Evolutionary conservation across 2,113 vertebrate genomes (phyloP).

Genomic region (Corythaixoides concolor): DNA sequence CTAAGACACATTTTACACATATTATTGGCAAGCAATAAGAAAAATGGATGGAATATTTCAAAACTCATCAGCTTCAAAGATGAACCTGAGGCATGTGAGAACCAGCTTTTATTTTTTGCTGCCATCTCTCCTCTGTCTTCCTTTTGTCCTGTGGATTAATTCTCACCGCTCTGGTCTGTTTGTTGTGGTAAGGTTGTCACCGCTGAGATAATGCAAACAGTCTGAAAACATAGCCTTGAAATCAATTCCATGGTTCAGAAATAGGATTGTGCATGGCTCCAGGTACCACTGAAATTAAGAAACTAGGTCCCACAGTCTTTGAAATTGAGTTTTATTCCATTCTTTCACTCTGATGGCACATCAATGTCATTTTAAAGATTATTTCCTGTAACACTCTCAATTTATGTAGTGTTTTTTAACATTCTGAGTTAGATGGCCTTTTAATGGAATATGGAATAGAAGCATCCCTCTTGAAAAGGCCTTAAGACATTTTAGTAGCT

Average conservation of each 20-base stretch:
- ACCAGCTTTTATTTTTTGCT: not conserved
- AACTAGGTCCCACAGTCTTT: not conserved
- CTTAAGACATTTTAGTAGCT: not conserved
- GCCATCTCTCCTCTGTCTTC: not conserved
- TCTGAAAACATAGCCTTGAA: not conserved
- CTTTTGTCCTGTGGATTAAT: not conserved
- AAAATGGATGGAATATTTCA: not conserved
- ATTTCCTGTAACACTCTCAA: not conserved
- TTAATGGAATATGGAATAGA: not conserved
- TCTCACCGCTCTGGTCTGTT: not conserved
- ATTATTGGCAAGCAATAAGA: not conserved
- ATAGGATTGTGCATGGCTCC: not conserved
- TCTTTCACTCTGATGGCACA: not conserved
- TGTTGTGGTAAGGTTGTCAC: not conserved
- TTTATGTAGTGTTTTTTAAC: not conserved
- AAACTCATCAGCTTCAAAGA: conserved; percentile 19
- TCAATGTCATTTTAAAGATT: not conserved
- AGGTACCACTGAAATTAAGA: not conserved
- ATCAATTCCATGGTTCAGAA: not conserved
- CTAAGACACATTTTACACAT: not conserved
- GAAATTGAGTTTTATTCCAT: not conserved
- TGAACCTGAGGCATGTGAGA: not conserved
- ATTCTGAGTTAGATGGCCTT: not conserved
- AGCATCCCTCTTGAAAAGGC: not conserved
- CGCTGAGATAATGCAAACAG: accelerated